Base-by-base conservation (phyloP, 2,797 vertebrate genomes). In the Microctenopoma stevenorrisi region DNA sequence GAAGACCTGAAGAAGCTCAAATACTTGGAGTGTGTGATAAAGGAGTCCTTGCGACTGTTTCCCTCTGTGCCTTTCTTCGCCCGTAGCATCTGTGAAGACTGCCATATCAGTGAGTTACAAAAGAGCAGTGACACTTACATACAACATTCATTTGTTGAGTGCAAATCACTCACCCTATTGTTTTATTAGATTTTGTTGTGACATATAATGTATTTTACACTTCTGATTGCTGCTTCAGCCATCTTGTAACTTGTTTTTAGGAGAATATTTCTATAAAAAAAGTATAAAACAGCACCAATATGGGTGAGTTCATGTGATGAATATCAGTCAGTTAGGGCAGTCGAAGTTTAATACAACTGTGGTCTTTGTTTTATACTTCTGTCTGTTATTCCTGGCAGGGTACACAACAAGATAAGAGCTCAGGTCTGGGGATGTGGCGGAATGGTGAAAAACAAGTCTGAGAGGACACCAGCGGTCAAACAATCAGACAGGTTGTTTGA, bases 11-110 rank as follows among this genome's bases (percentile, higher is more conserved):
- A 96, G 91, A 93, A 95, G 69, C 95, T 99, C 12, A 94, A 81
- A 13, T 99, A 98, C 69, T 92, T 99, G 83, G 97, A 96, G 13
- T 97, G 95, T 82, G 96, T 97, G 76, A 91, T 97, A 77, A 99
- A 99, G 84, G 97, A 99, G 90, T 81, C 94, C 5, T 94, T 98
- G 78, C 93, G 97, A 2, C 70, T 99, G 59, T 99, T 93, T 54
- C 98, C 97, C 25, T 95, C 97, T 0, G 98, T 99, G 78, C 98
- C 97, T 0, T 80, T 96, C 37, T 96, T 98, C 68, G 96, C 87
- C 22, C 95, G 96, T 22, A 87, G 26, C 67, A 80, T 97, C 53
- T 92, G 79, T 55, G 95, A 96, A 67, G 96, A 97, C 58, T 96
- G 95, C 70, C 51, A 48, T 54, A 91, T 99, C 66, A 91, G 98